These are phyloP conservation scores for Tinea trinotella DNA, from an alignment of 2,888 invertebrate genomes.

Conservation along the genomic window DNA sequence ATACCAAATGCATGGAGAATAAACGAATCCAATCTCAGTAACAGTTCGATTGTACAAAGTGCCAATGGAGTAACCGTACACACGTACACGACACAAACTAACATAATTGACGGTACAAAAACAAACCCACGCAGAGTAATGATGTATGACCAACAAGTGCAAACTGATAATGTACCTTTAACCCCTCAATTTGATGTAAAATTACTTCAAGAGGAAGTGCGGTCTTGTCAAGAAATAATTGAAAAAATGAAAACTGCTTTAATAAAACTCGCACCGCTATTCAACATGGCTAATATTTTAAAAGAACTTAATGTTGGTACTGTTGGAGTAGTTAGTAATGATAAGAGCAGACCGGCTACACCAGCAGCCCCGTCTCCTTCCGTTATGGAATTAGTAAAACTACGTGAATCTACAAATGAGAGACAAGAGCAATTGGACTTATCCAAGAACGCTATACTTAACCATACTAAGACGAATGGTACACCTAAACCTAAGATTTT, in stretches of 20 bases:
- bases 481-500: background rate
- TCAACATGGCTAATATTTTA: background rate
- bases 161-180: slow-evolving; percentile 1
- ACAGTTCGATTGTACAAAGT: slow-evolving; percentile 1
- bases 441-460: background rate
- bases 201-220: background rate
- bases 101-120: background rate
- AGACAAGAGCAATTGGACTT: background rate
- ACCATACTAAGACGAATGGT: background rate
- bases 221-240: background rate
- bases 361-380: background rate
- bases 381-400: background rate
- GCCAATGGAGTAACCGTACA: background rate
- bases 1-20: background rate
- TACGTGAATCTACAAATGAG: background rate
- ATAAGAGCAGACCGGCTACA: background rate
- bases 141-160: slow-evolving; percentile 18
- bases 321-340: background rate
- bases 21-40: background rate
- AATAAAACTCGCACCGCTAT: background rate
- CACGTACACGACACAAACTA: background rate
- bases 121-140: background rate
- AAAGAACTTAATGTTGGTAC: background rate
- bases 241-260: background rate
- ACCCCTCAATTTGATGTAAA: background rate